Base-by-base conservation (phyloP, 2,113 vertebrate genomes). In the Capreolus pygargus region DNA sequence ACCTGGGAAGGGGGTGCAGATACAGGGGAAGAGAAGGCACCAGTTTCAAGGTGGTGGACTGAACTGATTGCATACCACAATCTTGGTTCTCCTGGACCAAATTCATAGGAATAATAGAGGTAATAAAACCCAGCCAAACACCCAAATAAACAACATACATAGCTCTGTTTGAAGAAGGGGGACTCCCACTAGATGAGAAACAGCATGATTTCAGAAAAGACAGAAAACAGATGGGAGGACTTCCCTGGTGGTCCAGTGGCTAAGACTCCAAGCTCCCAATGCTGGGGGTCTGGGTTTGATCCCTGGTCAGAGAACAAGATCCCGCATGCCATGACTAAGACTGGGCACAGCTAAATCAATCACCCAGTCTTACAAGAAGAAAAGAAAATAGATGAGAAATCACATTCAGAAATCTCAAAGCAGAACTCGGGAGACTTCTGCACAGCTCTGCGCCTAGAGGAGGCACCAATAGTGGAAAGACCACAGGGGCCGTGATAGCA, bases 401-500 rank as follows among this genome's bases (percentile, higher is more conserved):
- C 17, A 12, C 36, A 15, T 19, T 70, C 23, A 57, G 74, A 36
- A 47, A 54, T 25, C 55, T 85, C 57, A 14, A 36, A 39, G 91
- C 81, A 50, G 57, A 52, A 30, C 33, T 6, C 33, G 50, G 78
- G 17, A 36, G 85, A 36, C 21, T 25, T 83, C 85, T 13, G 43
- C 12, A 21, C 1, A 1, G 36, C 39, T 79, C 67, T 14, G 0
- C 0, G 13, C 82, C 47, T 7, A 25, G 57, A 55, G 30, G 25
- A 2, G 47, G 70, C 21, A 25, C 57, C 5, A 36, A 86, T 12
- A 4, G 94, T 57, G 2, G 19, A 23, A 81, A 30, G 33, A 23
- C 28, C 55, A 9, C 45, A 10, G 30, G 82, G 10, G 11, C 21
- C 0, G 0, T 12, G 94, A 11, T 2, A 1, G 55, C 3, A 3